Percentiles rank a stretch among this genome's conserved stretches.
Conservation (phyloP, 2,113 vertebrate species). For the Platycercus adscitus region DNA sequence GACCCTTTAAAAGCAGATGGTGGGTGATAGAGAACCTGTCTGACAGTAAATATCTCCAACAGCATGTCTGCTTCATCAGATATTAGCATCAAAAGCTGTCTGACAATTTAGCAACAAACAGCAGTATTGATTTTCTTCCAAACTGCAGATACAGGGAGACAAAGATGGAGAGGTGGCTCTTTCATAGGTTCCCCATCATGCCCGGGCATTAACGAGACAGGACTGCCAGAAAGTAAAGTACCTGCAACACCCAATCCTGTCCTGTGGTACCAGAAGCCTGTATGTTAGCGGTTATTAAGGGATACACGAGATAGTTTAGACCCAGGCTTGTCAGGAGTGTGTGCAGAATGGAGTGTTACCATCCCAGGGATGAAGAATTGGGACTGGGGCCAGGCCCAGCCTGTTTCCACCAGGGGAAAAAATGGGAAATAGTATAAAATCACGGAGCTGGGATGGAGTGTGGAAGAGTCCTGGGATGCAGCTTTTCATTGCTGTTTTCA, state of each 20-base stretch:
- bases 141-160: neutral
- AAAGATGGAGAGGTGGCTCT: constrained; percentile 16
- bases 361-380: neutral
- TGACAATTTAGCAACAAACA: constrained; percentile 61
- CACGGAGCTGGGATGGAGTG: neutral
- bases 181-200: neutral
- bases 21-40: constrained; percentile 48
- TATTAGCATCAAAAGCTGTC: constrained; percentile 68
- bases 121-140: constrained; percentile 63
- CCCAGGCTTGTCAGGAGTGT: neutral
- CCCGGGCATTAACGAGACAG: neutral
- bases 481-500: neutral
- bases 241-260: neutral
- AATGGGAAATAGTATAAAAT: neutral
- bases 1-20: constrained; percentile 54
- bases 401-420: neutral
- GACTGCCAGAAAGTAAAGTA: neutral
- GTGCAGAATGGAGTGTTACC: neutral
- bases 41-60: constrained; percentile 53
- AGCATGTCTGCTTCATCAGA: constrained; percentile 60
- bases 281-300: neutral
- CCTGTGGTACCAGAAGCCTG: neutral
- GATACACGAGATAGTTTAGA: neutral
- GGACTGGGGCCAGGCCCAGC: neutral
- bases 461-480: neutral